Conservation (phyloP, 2,797 vertebrate species). For the Stomatorhinus walkeri region DNA sequence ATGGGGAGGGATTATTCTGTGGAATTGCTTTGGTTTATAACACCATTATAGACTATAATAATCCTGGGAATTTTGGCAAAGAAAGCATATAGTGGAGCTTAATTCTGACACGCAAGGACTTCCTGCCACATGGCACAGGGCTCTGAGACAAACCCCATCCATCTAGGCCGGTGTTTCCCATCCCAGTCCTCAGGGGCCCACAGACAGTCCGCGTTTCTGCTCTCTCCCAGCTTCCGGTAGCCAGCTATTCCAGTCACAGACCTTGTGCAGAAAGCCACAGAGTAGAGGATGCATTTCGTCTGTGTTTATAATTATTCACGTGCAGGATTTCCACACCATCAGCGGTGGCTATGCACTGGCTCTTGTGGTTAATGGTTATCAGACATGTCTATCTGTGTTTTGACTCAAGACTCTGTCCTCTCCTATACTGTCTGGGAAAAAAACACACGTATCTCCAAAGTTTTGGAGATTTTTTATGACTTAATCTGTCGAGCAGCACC, state of each 20-base stretch:
- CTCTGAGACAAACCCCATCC: background rate
- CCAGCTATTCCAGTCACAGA: background rate
- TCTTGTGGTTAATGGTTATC: background rate
- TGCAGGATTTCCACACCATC: background rate
- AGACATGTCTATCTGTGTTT: background rate
- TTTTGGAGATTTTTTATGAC: background rate
- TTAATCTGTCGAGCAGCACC: background rate
- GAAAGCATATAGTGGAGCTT: background rate
- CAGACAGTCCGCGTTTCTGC: background rate
- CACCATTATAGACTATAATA: background rate
- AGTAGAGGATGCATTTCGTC: background rate
- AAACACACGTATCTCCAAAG: background rate
- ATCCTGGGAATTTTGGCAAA: background rate
- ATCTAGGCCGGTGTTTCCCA: background rate
- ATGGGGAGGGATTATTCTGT: background rate
- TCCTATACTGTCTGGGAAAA: background rate
- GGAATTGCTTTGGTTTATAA: background rate
- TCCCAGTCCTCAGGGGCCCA: background rate
- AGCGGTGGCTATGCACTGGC: background rate
- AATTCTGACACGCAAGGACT: background rate
- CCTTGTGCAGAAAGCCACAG: background rate
- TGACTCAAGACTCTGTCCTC: background rate
- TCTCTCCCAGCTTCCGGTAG: background rate
- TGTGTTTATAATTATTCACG: background rate
- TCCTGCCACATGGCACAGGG: background rate